A percentile compares a stretch with the other conserved stretches of the same genome.
phyloP scores from a whole-genome alignment of 2,888 invertebrate species.

The Perizoma affinitatum region DNA sequence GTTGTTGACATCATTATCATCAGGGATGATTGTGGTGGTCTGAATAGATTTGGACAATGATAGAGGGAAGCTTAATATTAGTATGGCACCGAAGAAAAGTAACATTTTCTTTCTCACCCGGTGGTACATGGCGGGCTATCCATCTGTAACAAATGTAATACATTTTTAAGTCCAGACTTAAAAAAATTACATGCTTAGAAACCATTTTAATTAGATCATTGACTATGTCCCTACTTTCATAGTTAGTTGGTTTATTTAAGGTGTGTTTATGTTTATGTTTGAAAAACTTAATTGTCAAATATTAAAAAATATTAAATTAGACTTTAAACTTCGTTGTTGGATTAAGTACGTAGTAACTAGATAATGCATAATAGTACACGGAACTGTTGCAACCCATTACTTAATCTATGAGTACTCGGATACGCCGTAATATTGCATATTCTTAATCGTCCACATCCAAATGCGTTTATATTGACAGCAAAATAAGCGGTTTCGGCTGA shows the following conservation, averaged over 20 bases:
- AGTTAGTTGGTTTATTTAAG: no score
- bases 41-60: constrained; percentile 54
- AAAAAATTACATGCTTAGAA: no score
- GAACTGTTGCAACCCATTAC: constrained; percentile 5
- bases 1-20: constrained; percentile 59
- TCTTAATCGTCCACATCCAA: no score
- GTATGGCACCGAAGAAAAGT: constrained; percentile 58
- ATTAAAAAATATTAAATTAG: no score
- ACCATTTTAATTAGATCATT: no score
- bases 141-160: constrained; percentile 65
- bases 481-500: neutral
- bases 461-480: constrained; percentile 3
- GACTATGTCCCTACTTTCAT: neutral
- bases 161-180: no score
- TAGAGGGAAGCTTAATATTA: constrained; percentile 51
- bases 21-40: constrained; percentile 41
- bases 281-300: no score
- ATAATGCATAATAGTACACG: neutral
- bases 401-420: constrained; percentile 1
- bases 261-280: no score
- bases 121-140: constrained; percentile 62
- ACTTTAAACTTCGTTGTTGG: neutral
- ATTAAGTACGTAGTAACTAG: neutral
- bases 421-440: neutral
- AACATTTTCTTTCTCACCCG: constrained; percentile 69